Percentiles rank a stretch among this genome's conserved stretches.
phyloP scores from a whole-genome alignment of 1,140 invertebrate species.

The Drosophila sucinea region DNA sequence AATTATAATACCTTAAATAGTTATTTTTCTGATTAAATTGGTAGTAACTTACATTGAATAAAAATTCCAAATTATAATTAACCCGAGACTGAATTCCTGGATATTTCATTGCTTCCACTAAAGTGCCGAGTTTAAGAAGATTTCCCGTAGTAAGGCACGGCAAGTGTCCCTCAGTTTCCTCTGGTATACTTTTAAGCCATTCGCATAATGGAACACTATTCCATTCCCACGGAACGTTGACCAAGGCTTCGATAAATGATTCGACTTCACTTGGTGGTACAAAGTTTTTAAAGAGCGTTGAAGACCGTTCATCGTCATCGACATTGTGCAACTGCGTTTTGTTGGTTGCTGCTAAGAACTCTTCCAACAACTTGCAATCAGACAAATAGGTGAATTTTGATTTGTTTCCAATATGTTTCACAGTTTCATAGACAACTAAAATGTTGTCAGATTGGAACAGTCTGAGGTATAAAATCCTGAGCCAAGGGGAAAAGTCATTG shows the following conservation, averaged over 20 bases:
- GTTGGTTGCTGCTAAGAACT: conserved; percentile 66
- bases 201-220: not conserved
- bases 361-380: conserved; percentile 29
- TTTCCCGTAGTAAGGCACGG: too few relatives aligned
- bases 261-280: not conserved
- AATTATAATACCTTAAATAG: too few relatives aligned
- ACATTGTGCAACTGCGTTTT: conserved; percentile 63
- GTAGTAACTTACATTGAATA: too few relatives aligned
- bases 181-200: not conserved
- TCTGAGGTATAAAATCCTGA: conserved; percentile 82
- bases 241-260: conserved; percentile 45
- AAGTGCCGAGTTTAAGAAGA: too few relatives aligned
- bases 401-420: conserved; percentile 61
- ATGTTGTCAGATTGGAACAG: conserved; percentile 83
- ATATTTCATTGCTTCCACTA: too few relatives aligned
- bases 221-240: not conserved
- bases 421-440: conserved; percentile 82
- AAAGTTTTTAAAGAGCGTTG: conserved; percentile 8
- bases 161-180: too few relatives aligned
- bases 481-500: conserved; percentile 71
- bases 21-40: too few relatives aligned
- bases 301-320: conserved; percentile 35
- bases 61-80: too few relatives aligned
- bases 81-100: too few relatives aligned
- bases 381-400: conserved; percentile 33